Conservation (phyloP, 2,888 invertebrate genomes). For the Catocala fraxini region DNA sequence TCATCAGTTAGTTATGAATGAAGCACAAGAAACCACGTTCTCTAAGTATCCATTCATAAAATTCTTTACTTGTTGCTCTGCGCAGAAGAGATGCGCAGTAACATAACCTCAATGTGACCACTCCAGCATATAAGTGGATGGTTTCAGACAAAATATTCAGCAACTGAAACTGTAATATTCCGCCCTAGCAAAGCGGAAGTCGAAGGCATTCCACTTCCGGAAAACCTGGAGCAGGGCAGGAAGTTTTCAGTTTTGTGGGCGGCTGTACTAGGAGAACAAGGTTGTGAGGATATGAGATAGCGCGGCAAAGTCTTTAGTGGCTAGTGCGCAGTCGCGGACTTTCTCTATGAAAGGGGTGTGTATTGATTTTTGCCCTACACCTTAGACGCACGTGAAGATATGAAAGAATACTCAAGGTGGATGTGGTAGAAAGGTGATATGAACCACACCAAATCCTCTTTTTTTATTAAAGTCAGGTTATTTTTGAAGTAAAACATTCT, state of each 20-base stretch:
- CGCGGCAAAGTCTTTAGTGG: background rate
- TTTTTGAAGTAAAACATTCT: no score
- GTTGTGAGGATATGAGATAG: constrained; percentile 44
- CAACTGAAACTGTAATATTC: constrained; percentile 46
- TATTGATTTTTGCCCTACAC: constrained; percentile 30
- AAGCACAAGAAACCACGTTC: no score
- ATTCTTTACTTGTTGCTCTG: constrained; percentile 50
- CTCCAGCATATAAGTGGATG: background rate
- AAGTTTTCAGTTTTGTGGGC: constrained; percentile 86
- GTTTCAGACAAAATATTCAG: constrained; percentile 26
- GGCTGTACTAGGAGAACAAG: constrained; percentile 74
- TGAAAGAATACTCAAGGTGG: no score
- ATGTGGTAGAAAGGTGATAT: no score
- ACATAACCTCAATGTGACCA: constrained; percentile 26
- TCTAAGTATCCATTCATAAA: no score
- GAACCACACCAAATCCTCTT: no score
- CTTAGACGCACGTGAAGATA: no score
- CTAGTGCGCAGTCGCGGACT: constrained; percentile 67
- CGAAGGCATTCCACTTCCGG: constrained; percentile 69
- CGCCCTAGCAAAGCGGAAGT: constrained; percentile 77
- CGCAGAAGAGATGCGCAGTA: constrained; percentile 70
- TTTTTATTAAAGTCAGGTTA: no score
- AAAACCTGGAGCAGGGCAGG: constrained; percentile 81
- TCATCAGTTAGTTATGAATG: no score
- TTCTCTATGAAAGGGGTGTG: background rate